Conservation (phyloP, 1,140 invertebrate genomes). For the Drosophila navojoa region DNA sequence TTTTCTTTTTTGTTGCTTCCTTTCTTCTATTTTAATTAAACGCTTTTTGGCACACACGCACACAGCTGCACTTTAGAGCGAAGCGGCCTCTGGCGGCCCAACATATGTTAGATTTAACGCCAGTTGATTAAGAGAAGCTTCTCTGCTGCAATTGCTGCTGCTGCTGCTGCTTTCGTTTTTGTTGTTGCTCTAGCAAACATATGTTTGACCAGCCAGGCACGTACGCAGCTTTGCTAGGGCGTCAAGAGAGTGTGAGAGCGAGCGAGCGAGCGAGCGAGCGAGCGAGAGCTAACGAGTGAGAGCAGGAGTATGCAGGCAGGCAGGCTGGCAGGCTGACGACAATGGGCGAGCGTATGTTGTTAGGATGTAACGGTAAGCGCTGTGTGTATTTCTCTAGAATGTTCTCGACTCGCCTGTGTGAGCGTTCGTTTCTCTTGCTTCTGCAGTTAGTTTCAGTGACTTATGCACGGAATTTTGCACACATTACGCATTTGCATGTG, state of each 20-base stretch:
- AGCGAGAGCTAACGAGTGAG: neutral
- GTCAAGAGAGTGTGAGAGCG: neutral
- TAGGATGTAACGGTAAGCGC: slow-evolving; percentile 21
- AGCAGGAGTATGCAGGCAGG: neutral
- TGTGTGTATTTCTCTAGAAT: slow-evolving; percentile 30
- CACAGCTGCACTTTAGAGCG: slow-evolving; percentile 31
- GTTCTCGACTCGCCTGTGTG: slow-evolving; percentile 33
- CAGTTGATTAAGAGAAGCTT: slow-evolving; percentile 17
- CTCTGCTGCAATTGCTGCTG: slow-evolving; percentile 16
- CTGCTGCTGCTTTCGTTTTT: slow-evolving; percentile 1
- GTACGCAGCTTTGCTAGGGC: slow-evolving; percentile 28
- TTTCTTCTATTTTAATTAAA: slow-evolving; percentile 17
- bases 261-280: neutral
- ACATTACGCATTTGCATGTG: neutral
- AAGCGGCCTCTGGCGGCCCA: slow-evolving; percentile 48
- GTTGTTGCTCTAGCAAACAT: slow-evolving; percentile 38
- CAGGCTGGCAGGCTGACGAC: neutral
- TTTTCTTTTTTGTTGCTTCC: slow-evolving; percentile 14
- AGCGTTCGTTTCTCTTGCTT: neutral
- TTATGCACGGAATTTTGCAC: slow-evolving; percentile 2
- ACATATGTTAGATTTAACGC: slow-evolving; percentile 42
- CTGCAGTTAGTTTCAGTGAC: neutral
- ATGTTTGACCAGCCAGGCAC: slow-evolving; percentile 42
- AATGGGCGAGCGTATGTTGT: slow-evolving; percentile 3
- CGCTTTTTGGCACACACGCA: slow-evolving; percentile 35